A percentile compares a stretch with the other conserved stretches of the same genome.
Evolutionary conservation across 1,140 invertebrate genomes (phyloP).

Genomic region (Caenorhabditis inopinata): DNA sequence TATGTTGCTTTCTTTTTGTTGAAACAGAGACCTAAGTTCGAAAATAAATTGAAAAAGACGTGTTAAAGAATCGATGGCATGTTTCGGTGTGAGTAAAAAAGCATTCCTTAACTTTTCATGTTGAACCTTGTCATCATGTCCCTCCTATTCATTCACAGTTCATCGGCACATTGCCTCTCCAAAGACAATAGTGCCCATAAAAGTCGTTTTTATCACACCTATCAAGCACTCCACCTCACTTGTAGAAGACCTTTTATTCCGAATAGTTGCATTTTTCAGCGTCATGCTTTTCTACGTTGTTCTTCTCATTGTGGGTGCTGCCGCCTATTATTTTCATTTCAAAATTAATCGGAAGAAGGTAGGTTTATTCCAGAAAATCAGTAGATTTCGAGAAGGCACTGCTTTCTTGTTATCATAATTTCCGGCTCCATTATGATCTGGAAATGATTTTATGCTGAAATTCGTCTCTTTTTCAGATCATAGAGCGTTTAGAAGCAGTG

Average conservation of each 20-base stretch:
- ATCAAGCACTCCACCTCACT: not conserved
- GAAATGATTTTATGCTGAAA: too few relatives aligned
- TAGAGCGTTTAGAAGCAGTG: not conserved
- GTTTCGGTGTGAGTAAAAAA: too few relatives aligned
- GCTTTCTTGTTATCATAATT: too few relatives aligned
- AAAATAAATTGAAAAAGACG: too few relatives aligned
- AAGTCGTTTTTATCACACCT: conserved; percentile 21
- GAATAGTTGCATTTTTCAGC: not conserved
- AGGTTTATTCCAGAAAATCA: not conserved
- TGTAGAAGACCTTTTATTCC: too few relatives aligned
- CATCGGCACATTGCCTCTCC: not conserved
- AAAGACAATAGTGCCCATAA: conserved; percentile 10
- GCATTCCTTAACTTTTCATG: too few relatives aligned
- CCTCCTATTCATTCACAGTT: not conserved
- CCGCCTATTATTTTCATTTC: conserved; percentile 14
- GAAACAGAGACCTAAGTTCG: too few relatives aligned
- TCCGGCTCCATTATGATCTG: too few relatives aligned
- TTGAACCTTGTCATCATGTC: not conserved
- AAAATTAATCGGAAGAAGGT: not conserved
- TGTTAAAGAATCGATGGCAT: too few relatives aligned
- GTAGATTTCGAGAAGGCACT: not conserved
- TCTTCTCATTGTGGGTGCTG: not conserved
- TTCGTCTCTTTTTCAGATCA: conserved; percentile 31
- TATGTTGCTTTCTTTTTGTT: too few relatives aligned
- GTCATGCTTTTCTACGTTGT: conserved; percentile 2